These are phyloP conservation scores for Empis livida DNA, from an alignment of 2,888 invertebrate species.

Conservation along the genomic window DNA sequence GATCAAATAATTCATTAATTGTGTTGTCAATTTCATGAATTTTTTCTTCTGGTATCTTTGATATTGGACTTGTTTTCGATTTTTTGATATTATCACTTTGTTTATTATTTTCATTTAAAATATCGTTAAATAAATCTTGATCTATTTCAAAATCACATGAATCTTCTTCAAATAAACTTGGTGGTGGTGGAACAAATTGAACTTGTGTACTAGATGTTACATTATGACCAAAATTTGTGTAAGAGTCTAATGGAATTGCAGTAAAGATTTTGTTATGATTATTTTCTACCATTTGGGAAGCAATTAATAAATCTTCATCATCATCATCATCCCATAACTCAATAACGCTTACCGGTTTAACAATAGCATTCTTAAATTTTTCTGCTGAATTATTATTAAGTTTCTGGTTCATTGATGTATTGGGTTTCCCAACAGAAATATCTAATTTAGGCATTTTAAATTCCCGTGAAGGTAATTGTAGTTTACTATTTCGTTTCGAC, in stretches of 20 bases:
- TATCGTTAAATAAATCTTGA: background rate
- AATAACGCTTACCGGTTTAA: no score
- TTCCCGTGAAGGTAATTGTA: no score
- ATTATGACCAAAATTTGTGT: background rate
- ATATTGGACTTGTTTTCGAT: background rate
- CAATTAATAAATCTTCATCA: background rate
- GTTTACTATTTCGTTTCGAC: no score
- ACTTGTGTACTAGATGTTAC: background rate
- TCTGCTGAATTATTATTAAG: no score
- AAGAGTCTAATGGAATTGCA: background rate
- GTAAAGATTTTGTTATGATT: background rate
- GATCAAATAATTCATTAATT: background rate
- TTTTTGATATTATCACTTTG: background rate
- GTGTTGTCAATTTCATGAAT: background rate
- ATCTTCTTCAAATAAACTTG: background rate
- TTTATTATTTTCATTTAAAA: background rate
- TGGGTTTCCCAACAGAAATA: no score
- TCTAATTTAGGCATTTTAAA: no score
- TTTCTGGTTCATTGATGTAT: no score
- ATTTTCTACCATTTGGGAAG: background rate
- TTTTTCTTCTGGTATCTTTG: background rate
- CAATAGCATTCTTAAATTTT: no score
- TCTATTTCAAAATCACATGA: background rate
- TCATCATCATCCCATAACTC: background rate
- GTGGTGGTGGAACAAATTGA: background rate